A percentile compares a stretch with the other conserved stretches of the same genome.
Evolutionary conservation across 1,140 invertebrate species (phyloP).

Genomic region (Drosophila albomicans): DNA sequence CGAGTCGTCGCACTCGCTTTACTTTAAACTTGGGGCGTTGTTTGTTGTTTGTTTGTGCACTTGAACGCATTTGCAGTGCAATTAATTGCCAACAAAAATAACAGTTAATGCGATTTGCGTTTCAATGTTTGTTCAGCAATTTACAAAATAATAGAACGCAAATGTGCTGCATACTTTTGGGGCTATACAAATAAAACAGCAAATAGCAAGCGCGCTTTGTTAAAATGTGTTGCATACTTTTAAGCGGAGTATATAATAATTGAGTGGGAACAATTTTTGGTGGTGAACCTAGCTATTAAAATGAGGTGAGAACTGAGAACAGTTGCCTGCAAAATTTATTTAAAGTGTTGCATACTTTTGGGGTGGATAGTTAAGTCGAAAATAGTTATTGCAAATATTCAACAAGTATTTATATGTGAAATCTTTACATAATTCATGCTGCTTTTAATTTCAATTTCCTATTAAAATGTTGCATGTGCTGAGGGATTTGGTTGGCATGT

Average conservation of each 20-base stretch:
- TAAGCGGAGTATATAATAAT: not conserved
- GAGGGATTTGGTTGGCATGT: conserved; percentile 5
- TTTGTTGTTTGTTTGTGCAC: conserved; percentile 16
- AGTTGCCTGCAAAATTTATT: not conserved
- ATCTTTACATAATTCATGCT: not conserved
- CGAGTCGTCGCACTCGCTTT: conserved; percentile 3
- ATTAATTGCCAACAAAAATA: conserved; percentile 35
- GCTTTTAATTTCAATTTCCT: conserved; percentile 5
- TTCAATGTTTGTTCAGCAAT: conserved; percentile 18
- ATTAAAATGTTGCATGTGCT: conserved; percentile 6
- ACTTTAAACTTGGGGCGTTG: conserved; percentile 12
- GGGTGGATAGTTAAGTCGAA: not conserved
- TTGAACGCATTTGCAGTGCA: conserved; percentile 29
- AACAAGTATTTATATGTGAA: not conserved
- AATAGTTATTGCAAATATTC: not conserved
- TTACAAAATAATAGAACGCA: not conserved
- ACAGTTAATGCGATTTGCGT: conserved; percentile 34
- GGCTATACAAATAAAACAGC: not conserved
- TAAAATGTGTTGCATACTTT: conserved; percentile 21
- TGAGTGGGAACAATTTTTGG: not conserved
- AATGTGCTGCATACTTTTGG: conserved; percentile 5
- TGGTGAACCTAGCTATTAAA: too few species aligned
- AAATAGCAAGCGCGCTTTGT: not conserved
- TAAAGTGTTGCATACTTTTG: not conserved
- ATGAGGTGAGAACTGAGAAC: not conserved